These are phyloP conservation scores for Sapajus apella DNA, from an alignment of 2,113 vertebrate species.

Conservation along the genomic window DNA sequence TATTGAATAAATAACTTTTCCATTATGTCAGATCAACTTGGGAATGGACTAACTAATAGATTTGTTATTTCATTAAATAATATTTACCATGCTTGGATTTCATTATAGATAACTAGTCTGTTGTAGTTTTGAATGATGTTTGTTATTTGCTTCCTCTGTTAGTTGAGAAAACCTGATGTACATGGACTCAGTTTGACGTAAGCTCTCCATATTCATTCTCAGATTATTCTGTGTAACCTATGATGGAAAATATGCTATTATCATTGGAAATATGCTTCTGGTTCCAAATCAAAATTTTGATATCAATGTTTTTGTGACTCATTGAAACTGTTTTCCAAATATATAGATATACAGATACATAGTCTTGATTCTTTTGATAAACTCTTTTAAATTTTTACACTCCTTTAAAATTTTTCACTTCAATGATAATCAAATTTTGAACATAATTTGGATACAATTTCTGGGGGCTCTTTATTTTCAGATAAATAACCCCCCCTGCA, in stretches of 20 bases:
- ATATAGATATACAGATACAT: not conserved
- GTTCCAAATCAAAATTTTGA: constrained; percentile 66
- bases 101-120: constrained; percentile 68
- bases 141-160: constrained; percentile 79
- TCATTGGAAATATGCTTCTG: constrained; percentile 50
- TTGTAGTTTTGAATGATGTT: constrained; percentile 55
- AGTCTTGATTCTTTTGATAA: constrained; percentile 4
- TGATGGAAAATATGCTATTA: constrained; percentile 47
- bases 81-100: constrained; percentile 81
- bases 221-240: constrained; percentile 47
- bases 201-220: not conserved
- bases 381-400: no score
- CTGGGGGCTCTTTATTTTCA: not conserved
- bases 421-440: constrained; percentile 22
- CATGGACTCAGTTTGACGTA: constrained; percentile 60
- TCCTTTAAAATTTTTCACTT: constrained; percentile 26
- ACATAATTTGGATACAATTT: not conserved
- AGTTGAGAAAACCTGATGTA: constrained; percentile 36
- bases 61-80: constrained; percentile 65
- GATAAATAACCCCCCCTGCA: not conserved
- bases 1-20: constrained; percentile 81
- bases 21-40: constrained; percentile 64
- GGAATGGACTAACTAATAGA: constrained; percentile 68
- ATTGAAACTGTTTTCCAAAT: constrained; percentile 19
- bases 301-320: constrained; percentile 37